Conservation (phyloP, 2,888 invertebrate species). For the Torymus aiolomorphi region DNA sequence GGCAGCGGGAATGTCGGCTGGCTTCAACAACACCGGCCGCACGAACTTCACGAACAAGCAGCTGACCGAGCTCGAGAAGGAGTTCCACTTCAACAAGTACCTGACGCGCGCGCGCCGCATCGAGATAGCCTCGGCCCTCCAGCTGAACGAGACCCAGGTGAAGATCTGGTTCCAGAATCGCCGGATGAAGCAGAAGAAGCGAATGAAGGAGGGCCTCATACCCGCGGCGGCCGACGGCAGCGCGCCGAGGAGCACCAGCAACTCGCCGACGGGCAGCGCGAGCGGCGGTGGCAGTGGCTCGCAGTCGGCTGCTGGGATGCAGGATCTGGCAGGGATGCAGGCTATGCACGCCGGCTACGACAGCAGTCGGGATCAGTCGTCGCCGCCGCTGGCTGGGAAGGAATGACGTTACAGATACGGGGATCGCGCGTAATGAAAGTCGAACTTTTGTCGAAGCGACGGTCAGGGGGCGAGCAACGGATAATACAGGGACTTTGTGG, state of each 20-base stretch:
- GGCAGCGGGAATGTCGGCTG: conserved; percentile 60
- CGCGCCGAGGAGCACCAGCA: conserved; percentile 67
- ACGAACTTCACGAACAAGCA: conserved; percentile 99
- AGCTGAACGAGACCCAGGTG: conserved; percentile 97
- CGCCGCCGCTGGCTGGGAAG: conserved; percentile 67
- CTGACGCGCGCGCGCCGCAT: conserved; percentile 96
- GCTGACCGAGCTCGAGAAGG: conserved; percentile 98
- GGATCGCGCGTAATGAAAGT: too few relatives aligned
- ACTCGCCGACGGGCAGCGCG: conserved; percentile 72
- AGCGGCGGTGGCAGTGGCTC: conserved; percentile 57
- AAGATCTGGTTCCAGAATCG: conserved; percentile 99
- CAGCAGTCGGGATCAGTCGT: conserved; percentile 80
- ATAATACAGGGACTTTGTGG: too few relatives aligned
- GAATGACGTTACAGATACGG: conserved; percentile 66
- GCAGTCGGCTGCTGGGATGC: too few relatives aligned
- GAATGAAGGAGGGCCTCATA: conserved; percentile 94
- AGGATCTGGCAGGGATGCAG: too few relatives aligned
- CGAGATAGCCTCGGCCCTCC: conserved; percentile 97
- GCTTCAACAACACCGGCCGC: conserved; percentile 89
- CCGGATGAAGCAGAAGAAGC: conserved; percentile 98
- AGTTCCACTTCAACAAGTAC: conserved; percentile 99
- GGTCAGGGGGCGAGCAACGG: too few relatives aligned
- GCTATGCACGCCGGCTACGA: conserved; percentile 78
- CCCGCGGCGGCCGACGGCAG: conserved; percentile 76
- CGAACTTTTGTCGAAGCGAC: too few relatives aligned